phyloP scores from a whole-genome alignment of 1,140 invertebrate species.

The Platyscapa corneri region DNA sequence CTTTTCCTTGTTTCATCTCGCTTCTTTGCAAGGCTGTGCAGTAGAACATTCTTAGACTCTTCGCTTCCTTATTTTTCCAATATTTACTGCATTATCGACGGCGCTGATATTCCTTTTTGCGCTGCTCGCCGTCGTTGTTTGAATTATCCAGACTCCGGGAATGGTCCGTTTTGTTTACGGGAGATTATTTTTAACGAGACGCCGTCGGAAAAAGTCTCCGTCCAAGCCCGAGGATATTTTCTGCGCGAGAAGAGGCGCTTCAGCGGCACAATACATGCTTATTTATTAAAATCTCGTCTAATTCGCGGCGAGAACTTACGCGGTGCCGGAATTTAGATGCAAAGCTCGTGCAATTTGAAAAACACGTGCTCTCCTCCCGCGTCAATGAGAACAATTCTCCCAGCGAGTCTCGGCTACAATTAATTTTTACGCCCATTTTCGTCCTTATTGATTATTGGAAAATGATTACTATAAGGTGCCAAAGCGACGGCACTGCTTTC shows the following conservation, averaged over 20 bases:
- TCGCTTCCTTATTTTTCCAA: background rate
- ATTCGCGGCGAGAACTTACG: background rate
- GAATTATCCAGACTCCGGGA: background rate
- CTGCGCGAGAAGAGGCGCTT: too few relatives aligned
- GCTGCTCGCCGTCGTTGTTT: background rate
- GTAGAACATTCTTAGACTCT: background rate
- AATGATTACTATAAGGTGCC: too few relatives aligned
- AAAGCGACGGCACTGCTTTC: too few relatives aligned
- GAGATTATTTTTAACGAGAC: background rate
- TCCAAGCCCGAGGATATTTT: background rate
- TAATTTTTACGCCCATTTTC: too few relatives aligned
- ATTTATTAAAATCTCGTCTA: background rate
- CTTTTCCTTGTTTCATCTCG: constrained; percentile 5
- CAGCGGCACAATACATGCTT: background rate
- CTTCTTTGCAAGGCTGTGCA: background rate
- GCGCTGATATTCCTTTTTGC: background rate
- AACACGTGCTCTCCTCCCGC: background rate
- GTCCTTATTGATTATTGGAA: too few relatives aligned
- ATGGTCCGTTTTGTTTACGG: background rate
- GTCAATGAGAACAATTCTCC: background rate
- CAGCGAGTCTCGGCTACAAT: too few relatives aligned
- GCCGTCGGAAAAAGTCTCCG: background rate
- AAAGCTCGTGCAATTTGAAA: background rate
- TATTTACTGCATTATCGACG: background rate
- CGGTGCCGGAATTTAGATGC: background rate